Evolutionary conservation across 2,888 invertebrate genomes (phyloP), one percentile per base, ranked within the genome.

Genomic region (Lithophane semibrunnea): DNA sequence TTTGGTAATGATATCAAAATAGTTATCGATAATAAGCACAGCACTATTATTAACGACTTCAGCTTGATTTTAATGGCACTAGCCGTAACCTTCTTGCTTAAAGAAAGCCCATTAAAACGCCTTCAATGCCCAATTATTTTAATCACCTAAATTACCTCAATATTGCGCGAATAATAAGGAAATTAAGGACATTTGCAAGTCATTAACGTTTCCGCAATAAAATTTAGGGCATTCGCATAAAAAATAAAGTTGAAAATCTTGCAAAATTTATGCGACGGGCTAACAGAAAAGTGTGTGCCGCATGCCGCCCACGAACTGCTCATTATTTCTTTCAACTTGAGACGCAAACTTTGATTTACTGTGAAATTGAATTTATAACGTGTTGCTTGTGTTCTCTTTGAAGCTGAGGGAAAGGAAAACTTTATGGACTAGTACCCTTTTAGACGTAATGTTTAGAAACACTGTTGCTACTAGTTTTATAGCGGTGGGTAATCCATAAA

Each of bases 261-360:
- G 60, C 71, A 9, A 65, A 86, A 84, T 83, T 76, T 80, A 84
- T 83, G 75, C 75, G 81, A 78, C 80, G 24, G 69, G 72, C 85
- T 84, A 88, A 86, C 80, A 86, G 86, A 88, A 88, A 88, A 83
- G 75, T 77, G 77, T 76, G 82, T 89, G 78, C 84, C 79, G 83
- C 83, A 44, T 87, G 82, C 85, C 83, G 84, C 84, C 88, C 91
- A 91, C 91, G 84, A 60, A 24, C 61, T 89, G 91, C 87, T 90
- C 83, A 79, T 88, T 89, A 88, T 92, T 92, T 90, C 90, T 90
- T 90, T 88, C 92, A 93, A 93, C 92, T 94, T 90, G 71, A 70
- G 66, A 75, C 80, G 71, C 80, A 76, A 85, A 83, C 83, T 85
- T 83, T 86, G 84, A 86, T 74, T 86, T 83, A 85, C 78, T 79